phyloP scores from a whole-genome alignment of 2,797 vertebrate species.

The Neopelma chrysocephalum region DNA sequence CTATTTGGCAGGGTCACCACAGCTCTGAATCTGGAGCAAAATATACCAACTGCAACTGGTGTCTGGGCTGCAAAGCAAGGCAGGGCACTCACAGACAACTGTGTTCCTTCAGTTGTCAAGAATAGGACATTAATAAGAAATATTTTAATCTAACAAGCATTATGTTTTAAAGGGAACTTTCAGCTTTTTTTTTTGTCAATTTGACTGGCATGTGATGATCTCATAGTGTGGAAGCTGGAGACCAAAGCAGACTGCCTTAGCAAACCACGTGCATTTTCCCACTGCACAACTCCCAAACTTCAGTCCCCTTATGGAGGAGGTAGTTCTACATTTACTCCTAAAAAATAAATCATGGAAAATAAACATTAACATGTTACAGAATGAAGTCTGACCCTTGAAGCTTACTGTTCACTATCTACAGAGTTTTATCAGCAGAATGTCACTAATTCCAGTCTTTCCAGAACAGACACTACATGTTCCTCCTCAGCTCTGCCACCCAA shows the following conservation, averaged over 20 bases:
- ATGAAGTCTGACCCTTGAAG: background rate
- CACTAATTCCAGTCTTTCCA: background rate
- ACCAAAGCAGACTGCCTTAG: background rate
- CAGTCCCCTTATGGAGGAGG: background rate
- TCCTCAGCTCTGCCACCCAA: background rate
- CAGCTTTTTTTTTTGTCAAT: background rate
- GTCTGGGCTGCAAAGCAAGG: background rate
- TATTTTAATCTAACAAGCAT: constrained; percentile 10
- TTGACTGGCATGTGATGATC: constrained; percentile 15
- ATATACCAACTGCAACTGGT: constrained; percentile 8
- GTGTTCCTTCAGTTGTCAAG: background rate
- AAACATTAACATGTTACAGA: background rate
- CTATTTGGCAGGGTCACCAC: constrained; percentile 15
- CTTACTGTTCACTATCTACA: background rate
- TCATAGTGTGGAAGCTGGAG: background rate
- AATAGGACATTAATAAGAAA: constrained; percentile 16
- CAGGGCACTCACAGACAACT: background rate
- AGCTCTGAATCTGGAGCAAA: constrained; percentile 1
- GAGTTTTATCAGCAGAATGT: background rate
- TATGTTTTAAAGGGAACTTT: background rate
- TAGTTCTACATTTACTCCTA: background rate
- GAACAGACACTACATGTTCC: background rate
- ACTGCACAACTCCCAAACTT: background rate
- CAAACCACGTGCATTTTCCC: background rate
- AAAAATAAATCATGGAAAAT: background rate